Evolutionary conservation across 2,888 invertebrate genomes (phyloP), one percentile per base, ranked within the genome.

Genomic region (Drosophila mettleri): DNA sequence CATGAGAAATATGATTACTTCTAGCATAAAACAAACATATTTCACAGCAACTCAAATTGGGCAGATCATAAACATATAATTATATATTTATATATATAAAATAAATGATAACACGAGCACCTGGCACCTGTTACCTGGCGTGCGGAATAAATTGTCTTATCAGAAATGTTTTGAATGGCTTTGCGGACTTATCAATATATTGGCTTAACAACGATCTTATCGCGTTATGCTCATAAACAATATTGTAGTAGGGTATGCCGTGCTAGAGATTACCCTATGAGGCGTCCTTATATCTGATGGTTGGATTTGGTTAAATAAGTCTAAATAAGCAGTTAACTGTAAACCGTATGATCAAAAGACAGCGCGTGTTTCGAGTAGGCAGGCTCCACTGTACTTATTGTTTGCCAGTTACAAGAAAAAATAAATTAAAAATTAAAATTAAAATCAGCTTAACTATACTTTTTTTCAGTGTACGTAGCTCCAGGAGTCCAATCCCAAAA

Each of bases 171-270:
- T 48, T 31, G 20, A 18, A 27, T 60, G 53, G 52, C 43, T 45
- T 33, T 39, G 60, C 20, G 8, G 20, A 62, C 62, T 67, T 72
- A 74, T 74, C 74, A 61, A 54, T 54, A 58, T 38, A 61, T 51
- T 27, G 33, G 43, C 60, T 61, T 27, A 43, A 45, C 52, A 8
- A 39, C 65, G 55, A 57, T 76, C 57, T 66, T 77, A 77, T 74
- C 77, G 45, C 39, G 14, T 2, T 34, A 10, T 22, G n/a, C 8
- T 9, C 12, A 20, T 16, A 36, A 41, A 60, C n/a, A 22, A 27
- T 29, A 57, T 31, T 34, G n/a, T 12, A 6, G 3, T 24, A 8
- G 38, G 57, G 20, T 33, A 12, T 45, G 20, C 38, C 29, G 16
- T 31, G 22, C 38, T 51, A 24, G 10, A 22, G 24, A 41, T 55